A percentile compares a stretch with the other conserved stretches of the same genome.
phyloP scores from a whole-genome alignment of 2,888 invertebrate genomes.

The Phalera bucephala region DNA sequence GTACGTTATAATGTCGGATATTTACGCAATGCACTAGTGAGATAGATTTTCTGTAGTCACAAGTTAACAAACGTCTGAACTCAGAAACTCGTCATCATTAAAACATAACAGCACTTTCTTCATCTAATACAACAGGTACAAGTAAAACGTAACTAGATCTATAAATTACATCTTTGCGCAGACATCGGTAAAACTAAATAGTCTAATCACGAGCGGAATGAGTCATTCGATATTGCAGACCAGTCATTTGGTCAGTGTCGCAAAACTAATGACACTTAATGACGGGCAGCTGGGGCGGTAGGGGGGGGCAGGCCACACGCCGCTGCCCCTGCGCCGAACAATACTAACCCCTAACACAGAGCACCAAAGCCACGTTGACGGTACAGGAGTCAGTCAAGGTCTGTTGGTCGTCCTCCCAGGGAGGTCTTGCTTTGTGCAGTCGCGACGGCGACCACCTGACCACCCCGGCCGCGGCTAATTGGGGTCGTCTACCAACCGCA shows the following conservation, averaged over 20 bases:
- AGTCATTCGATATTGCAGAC: constrained; percentile 79
- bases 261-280: constrained; percentile 83
- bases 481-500: constrained; percentile 44
- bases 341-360: constrained; percentile 44
- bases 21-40: too few species aligned
- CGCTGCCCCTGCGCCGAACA: constrained; percentile 26
- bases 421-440: constrained; percentile 64
- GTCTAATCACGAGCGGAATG: constrained; percentile 74
- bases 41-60: too few species aligned
- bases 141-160: constrained; percentile 26
- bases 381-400: constrained; percentile 65
- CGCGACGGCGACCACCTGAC: constrained; percentile 65
- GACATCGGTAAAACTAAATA: constrained; percentile 64
- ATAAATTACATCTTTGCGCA: constrained; percentile 34
- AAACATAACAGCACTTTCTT: too few species aligned
- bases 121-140: too few species aligned
- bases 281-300: constrained; percentile 63
- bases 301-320: constrained; percentile 39
- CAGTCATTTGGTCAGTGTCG: constrained; percentile 82
- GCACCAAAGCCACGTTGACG: constrained; percentile 25
- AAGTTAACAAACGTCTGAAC: too few species aligned
- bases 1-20: too few species aligned
- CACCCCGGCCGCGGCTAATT: constrained; percentile 65
- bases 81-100: too few species aligned
- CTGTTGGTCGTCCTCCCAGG: constrained; percentile 66